phyloP scores from a whole-genome alignment of 2,888 invertebrate species.

The Meloe dianella region DNA sequence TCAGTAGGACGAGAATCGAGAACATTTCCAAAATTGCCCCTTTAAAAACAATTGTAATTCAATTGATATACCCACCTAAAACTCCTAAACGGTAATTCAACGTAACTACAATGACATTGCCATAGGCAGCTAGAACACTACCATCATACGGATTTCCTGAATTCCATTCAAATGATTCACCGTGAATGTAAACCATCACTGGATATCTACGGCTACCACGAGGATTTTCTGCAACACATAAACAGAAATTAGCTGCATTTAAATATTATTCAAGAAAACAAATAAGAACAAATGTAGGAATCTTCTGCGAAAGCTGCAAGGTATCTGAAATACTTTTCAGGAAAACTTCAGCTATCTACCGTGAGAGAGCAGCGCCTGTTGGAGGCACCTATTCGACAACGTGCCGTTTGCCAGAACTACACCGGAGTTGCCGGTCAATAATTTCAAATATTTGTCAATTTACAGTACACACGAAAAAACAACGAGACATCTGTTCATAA shows the following conservation, averaged over 20 bases:
- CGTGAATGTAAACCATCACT: constrained; percentile 91
- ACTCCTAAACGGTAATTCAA: constrained; percentile 84
- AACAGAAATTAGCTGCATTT: background rate
- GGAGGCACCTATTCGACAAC: background rate
- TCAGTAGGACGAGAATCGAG: background rate
- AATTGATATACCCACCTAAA: constrained; percentile 52
- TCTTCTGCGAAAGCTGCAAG: background rate
- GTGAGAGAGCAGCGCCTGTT: constrained; percentile 20
- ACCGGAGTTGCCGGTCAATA: constrained; percentile 22
- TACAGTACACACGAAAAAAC: no score
- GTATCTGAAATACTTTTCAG: background rate
- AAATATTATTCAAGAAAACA: background rate
- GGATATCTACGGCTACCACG: constrained; percentile 70
- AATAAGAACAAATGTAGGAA: background rate
- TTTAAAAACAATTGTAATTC: background rate
- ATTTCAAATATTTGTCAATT: background rate
- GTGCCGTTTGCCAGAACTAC: constrained; percentile 15
- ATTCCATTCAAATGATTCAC: constrained; percentile 96
- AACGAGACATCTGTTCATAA: background rate
- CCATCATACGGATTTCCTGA: constrained; percentile 98
- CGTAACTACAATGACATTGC: constrained; percentile 85
- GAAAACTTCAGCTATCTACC: constrained; percentile 19
- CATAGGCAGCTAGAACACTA: constrained; percentile 88
- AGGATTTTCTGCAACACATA: constrained; percentile 33
- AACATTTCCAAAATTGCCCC: background rate